Conservation (phyloP, 1,140 invertebrate genomes). For the Drosophila lowei region DNA sequence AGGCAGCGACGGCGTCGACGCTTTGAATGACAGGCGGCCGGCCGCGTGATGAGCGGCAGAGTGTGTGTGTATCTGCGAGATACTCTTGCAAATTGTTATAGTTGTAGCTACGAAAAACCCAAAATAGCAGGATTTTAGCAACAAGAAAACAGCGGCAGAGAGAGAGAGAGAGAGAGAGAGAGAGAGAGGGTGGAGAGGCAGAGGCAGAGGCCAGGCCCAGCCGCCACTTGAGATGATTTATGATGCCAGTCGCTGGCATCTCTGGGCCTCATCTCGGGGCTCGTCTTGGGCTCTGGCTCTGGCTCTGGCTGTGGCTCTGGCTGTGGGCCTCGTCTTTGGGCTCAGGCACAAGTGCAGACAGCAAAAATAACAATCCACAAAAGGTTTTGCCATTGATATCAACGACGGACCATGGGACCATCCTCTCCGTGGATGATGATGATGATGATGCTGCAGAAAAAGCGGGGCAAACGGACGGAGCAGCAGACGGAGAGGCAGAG, state of each 20-base stretch:
- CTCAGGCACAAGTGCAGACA: slow-evolving; percentile 62
- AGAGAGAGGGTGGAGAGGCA: background rate
- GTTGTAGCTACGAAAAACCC: slow-evolving; percentile 65
- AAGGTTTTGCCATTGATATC: slow-evolving; percentile 70
- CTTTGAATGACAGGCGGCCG: slow-evolving; percentile 37
- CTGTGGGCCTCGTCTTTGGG: background rate
- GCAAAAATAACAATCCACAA: slow-evolving; percentile 63
- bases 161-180: background rate
- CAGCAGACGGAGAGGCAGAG: background rate
- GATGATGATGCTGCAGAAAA: slow-evolving; percentile 33
- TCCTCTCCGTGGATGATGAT: background rate
- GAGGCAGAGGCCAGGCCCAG: slow-evolving; percentile 24
- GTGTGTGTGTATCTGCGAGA: slow-evolving; percentile 45
- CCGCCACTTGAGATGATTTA: slow-evolving; percentile 79
- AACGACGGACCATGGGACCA: slow-evolving; percentile 13
- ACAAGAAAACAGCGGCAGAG: background rate
- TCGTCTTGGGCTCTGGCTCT: no score
- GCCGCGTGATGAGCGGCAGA: slow-evolving; percentile 25
- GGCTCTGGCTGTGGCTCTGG: no score
- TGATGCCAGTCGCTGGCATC: slow-evolving; percentile 59
- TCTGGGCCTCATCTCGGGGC: no score
- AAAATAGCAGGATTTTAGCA: slow-evolving; percentile 60
- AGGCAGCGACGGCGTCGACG: slow-evolving; percentile 24
- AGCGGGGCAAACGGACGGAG: background rate
- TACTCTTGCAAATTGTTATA: slow-evolving; percentile 76